Percentiles rank a stretch among this genome's conserved stretches.
These are phyloP conservation scores for Melolontha melolontha DNA, from an alignment of 2,888 invertebrate genomes.

Conservation along the genomic window DNA sequence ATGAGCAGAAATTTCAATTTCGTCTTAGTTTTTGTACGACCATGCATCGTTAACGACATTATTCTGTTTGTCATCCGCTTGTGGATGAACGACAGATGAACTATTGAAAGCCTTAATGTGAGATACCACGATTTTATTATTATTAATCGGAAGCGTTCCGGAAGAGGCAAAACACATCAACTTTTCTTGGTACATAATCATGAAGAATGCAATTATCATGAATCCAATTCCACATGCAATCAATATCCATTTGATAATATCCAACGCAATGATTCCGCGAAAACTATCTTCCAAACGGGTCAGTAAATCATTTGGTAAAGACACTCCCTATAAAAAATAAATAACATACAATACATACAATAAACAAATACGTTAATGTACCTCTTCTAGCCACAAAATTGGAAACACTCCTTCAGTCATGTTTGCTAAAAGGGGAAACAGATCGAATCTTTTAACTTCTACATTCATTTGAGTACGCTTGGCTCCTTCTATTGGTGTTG, in stretches of 20 bases:
- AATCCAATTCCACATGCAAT: conserved; percentile 60
- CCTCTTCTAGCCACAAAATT: conserved; percentile 72
- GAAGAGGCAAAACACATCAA: conserved; percentile 51
- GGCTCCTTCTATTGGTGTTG: conserved; percentile 67
- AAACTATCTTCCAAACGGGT: conserved; percentile 63
- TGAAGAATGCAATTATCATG: conserved; percentile 48
- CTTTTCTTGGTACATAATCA: conserved; percentile 50
- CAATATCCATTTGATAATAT: conserved; percentile 65
- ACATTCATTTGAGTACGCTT: conserved; percentile 71
- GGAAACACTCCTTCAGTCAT: conserved; percentile 72
- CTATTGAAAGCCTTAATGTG: conserved; percentile 10
- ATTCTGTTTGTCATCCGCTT: neutral
- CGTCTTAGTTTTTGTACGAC: too few species aligned
- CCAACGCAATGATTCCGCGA: conserved; percentile 62
- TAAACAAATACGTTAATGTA: conserved; percentile 51
- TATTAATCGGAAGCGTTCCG: conserved; percentile 48
- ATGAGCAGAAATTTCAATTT: too few species aligned
- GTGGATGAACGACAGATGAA: conserved; percentile 22
- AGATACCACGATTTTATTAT: conserved; percentile 12
- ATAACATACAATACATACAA: too few species aligned
- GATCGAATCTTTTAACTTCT: conserved; percentile 65
- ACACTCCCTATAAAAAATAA: conserved; percentile 48
- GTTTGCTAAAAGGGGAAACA: conserved; percentile 66
- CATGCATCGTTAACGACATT: neutral
- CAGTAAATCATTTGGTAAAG: conserved; percentile 56